Conservation (phyloP, 2,113 vertebrate species). For the Phodopus roborovskii region DNA sequence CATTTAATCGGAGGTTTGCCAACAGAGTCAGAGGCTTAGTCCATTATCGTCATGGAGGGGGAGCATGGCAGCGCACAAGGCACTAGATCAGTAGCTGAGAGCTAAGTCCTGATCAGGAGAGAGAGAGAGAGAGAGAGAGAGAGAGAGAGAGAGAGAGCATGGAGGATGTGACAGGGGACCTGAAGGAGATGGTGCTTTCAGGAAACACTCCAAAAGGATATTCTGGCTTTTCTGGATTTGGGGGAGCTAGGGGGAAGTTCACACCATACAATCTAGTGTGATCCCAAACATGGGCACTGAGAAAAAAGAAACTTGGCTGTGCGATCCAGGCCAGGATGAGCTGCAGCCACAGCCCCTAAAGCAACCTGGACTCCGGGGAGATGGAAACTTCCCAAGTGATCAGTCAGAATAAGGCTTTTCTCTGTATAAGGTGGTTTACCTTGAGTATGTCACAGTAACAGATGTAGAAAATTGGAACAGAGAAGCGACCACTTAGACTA, state of each 20-base stretch:
- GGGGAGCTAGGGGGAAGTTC: background rate
- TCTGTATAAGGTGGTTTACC: background rate
- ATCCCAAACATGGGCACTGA: background rate
- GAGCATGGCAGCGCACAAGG: no score
- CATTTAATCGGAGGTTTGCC: background rate
- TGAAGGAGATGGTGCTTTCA: background rate
- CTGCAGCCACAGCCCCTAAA: background rate
- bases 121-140: background rate
- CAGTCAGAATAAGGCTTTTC: background rate
- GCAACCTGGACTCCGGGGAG: no score
- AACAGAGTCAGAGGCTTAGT: background rate
- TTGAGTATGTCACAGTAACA: background rate
- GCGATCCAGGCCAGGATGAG: background rate
- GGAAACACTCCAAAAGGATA: background rate
- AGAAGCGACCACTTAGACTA: background rate
- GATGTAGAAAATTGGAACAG: background rate
- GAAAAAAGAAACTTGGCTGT: background rate
- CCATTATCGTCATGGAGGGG: no score
- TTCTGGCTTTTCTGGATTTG: background rate
- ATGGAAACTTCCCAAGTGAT: background rate
- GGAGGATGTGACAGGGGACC: no score
- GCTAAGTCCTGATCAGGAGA: no score
- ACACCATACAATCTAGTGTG: background rate
- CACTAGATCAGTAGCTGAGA: no score
- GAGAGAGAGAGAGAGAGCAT: no score